Conservation (phyloP, 2,888 invertebrate species). For the Acrobasis repandana region DNA sequence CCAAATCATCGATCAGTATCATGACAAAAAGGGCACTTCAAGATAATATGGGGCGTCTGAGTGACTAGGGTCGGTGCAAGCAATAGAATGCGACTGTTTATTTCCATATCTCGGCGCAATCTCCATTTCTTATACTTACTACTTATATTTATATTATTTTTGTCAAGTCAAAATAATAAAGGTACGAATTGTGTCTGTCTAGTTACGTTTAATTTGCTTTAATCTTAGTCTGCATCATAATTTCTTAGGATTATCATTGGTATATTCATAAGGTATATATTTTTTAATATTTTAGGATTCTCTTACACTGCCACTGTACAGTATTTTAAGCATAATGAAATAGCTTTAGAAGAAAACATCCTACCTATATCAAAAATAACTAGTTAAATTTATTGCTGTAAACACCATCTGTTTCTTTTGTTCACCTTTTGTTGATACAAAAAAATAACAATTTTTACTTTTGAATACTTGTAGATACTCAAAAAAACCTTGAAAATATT, state of each 20-base stretch:
- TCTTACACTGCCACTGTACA: constrained; percentile 20
- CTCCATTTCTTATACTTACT: no score
- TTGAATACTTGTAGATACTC: not conserved
- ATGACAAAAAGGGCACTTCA: no score
- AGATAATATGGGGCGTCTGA: no score
- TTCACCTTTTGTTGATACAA: not conserved
- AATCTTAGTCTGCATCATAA: not conserved
- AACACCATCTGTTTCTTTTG: not conserved
- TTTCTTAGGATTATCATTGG: not conserved
- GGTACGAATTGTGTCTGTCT: not conserved
- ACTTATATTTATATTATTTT: no score
- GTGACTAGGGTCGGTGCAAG: no score
- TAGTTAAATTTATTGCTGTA: constrained; percentile 15
- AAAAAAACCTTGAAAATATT: not conserved
- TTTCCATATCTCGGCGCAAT: no score
- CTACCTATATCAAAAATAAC: not conserved
- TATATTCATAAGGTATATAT: not conserved
- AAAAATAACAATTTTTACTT: not conserved
- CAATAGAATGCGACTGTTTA: no score
- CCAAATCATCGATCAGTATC: no score
- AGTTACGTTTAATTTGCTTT: not conserved
- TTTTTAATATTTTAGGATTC: constrained; percentile 7
- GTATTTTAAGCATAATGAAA: constrained; percentile 11
- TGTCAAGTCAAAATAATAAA: no score
- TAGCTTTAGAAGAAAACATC: not conserved